A percentile compares a stretch with the other conserved stretches of the same genome.
Evolutionary conservation across 2,888 invertebrate genomes (phyloP).

Genomic region (Petrolisthes cinctipes): DNA sequence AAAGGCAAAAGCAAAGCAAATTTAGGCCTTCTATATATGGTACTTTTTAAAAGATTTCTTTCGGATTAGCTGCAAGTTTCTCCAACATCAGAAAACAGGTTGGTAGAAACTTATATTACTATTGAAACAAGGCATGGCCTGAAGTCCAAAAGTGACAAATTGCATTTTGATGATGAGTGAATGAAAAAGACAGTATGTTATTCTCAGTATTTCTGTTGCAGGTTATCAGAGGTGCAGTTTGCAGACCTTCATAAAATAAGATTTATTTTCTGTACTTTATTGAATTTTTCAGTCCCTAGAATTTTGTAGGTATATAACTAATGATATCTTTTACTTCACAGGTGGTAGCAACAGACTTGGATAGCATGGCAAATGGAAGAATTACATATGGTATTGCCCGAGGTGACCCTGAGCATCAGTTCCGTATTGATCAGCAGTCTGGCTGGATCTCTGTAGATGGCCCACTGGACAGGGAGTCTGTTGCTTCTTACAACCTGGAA

Average conservation of each 20-base stretch:
- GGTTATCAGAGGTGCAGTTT: too few species aligned
- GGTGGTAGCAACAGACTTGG: conserved; percentile 89
- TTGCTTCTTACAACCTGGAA: conserved; percentile 78
- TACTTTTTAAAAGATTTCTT: too few species aligned
- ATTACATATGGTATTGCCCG: conserved; percentile 83
- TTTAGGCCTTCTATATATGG: too few species aligned
- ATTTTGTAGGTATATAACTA: neutral
- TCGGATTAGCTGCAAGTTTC: too few species aligned
- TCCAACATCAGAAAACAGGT: too few species aligned
- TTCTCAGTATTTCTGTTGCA: too few species aligned
- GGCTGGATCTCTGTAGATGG: conserved; percentile 83
- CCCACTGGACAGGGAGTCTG: conserved; percentile 83
- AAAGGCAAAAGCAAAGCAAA: too few species aligned
- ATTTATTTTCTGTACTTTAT: neutral
- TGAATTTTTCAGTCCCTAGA: neutral
- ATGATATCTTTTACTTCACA: conserved; percentile 44
- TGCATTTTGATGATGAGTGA: too few species aligned
- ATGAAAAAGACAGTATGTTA: too few species aligned
- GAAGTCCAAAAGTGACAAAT: too few species aligned
- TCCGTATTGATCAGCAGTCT: conserved; percentile 81
- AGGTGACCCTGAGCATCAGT: conserved; percentile 83
- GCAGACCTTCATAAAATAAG: neutral
- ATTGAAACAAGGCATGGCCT: too few species aligned
- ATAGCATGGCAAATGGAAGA: conserved; percentile 84
- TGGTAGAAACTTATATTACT: too few species aligned